These are phyloP conservation scores for Asarcornis scutulata DNA, from an alignment of 2,113 vertebrate species.

Conservation along the genomic window DNA sequence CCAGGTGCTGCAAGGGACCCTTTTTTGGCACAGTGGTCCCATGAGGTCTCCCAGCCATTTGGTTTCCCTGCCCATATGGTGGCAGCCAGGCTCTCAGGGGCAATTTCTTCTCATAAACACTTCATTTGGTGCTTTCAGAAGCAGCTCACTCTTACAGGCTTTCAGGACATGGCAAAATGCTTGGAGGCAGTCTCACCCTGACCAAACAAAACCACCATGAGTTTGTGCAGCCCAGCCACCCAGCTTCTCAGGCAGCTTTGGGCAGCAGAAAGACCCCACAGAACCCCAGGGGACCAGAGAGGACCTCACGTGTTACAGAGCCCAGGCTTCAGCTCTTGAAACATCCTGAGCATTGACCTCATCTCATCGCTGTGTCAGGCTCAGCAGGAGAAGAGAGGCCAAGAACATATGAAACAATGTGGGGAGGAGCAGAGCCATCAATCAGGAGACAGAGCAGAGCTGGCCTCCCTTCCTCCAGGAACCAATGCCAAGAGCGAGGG, in stretches of 20 bases:
- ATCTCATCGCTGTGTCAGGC: background rate
- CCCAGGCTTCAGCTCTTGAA: background rate
- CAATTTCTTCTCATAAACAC: background rate
- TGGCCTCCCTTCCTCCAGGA: background rate
- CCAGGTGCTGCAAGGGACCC: fast-evolving
- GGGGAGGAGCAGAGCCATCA: background rate
- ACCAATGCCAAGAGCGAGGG: background rate
- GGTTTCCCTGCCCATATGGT: background rate
- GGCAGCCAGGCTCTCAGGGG: background rate
- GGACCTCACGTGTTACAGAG: fast-evolving
- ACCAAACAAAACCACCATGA: background rate
- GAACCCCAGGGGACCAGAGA: background rate
- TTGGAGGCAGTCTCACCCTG: background rate
- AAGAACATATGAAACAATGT: background rate
- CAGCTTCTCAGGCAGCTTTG: background rate
- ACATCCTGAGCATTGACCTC: background rate
- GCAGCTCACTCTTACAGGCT: background rate
- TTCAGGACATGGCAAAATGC: background rate
- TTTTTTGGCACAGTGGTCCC: background rate
- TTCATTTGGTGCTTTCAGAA: background rate
- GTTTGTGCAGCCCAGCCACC: background rate
- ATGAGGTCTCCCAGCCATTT: background rate
- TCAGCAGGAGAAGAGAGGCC: background rate
- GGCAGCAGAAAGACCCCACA: background rate
- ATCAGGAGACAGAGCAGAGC: background rate